Base-by-base conservation (phyloP, 2,797 vertebrate species). In the Sebastes elongatus region DNA sequence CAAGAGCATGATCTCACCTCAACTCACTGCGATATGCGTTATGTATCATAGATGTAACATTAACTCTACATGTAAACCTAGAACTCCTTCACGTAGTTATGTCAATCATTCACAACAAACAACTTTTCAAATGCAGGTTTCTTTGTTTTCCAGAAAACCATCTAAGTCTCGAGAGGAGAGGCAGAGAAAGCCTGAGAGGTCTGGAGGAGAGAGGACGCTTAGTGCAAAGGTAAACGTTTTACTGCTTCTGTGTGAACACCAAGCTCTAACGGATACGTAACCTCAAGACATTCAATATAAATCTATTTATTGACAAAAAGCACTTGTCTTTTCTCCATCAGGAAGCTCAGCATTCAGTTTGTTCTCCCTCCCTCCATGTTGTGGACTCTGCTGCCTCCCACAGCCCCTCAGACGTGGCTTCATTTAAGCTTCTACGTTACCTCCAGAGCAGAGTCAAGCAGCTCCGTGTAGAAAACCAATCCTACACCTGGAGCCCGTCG, bases 371-470 rank as follows among this genome's bases (percentile, higher is more conserved):
- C 32, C 63, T 80, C 55, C 74, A 35, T 7, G 74, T 66, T 30
- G 52, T 73, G 75, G 76, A 82, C 32, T 74, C 79, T 38, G 77
- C 78, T 38, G 62, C 82, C 56, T 60, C 89, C 1, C 67, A 65
- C n/a, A 67, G 80, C 7, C 78, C 81, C 59, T 85, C 73, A 1
- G 86, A 95, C 59, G 25, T 79, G 20, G 83, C 89, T 63, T 94
- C 95, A 2, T 87, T 87, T 23, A 94, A 94, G 75, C 92, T 97
- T 7, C 93, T 95, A 5, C 89, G 71, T 11, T 93, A 93, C 76
- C 92, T 97, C 23, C 96, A 95, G 91, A 91, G 90, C 59, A 91
- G 89, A 64, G 95, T 97, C 72, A 93, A 83, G 79, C 96, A 96
- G 91, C 95, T 96, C 35, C 93, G 88, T 10, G 84, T 91, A 7